Evolutionary conservation across 2,113 vertebrate species (phyloP).

Genomic region (Hippocampus guttulatus): DNA sequence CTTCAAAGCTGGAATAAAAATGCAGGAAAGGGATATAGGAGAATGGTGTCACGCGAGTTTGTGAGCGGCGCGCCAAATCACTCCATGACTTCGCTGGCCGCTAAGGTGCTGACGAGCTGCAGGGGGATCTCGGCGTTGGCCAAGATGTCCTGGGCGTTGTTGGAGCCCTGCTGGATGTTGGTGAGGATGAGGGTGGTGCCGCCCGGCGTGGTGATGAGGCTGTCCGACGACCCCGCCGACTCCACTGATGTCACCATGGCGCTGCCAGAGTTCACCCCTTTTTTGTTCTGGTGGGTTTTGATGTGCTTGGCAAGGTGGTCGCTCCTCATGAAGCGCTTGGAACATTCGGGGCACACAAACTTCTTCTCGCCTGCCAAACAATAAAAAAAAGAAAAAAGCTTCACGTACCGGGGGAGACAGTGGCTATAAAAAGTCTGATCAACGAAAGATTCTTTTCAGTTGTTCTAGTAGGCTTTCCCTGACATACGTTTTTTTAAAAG

Average conservation of each 20-base stretch:
- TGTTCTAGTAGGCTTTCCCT: no score
- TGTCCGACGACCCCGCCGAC: conserved; percentile 83
- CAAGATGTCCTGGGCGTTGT: conserved; percentile 93
- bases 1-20: conserved; percentile 65
- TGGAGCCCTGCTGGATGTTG: conserved; percentile 97
- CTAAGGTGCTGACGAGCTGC: conserved; percentile 97
- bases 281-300: conserved; percentile 99
- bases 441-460: no score
- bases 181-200: conserved; percentile 99
- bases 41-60: conserved; percentile 55
- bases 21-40: conserved; percentile 58
- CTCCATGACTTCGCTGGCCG: conserved; percentile 95
- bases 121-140: conserved; percentile 95
- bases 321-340: conserved; percentile 99
- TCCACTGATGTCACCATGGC: conserved; percentile 89
- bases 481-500: no score
- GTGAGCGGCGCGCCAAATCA: conserved; percentile 69
- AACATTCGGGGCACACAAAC: conserved; percentile 98
- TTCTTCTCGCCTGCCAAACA: conserved; percentile 91
- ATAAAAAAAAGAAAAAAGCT: background rate
- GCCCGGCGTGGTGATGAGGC: conserved; percentile 94
- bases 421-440: no score
- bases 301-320: conserved; percentile 99
- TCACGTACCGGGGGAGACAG: no score
- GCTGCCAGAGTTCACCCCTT: conserved; percentile 89